Evolutionary conservation across 2,797 vertebrate genomes (phyloP), one percentile per base, ranked within the genome.

Genomic region (Urocyon cinereoargenteus): DNA sequence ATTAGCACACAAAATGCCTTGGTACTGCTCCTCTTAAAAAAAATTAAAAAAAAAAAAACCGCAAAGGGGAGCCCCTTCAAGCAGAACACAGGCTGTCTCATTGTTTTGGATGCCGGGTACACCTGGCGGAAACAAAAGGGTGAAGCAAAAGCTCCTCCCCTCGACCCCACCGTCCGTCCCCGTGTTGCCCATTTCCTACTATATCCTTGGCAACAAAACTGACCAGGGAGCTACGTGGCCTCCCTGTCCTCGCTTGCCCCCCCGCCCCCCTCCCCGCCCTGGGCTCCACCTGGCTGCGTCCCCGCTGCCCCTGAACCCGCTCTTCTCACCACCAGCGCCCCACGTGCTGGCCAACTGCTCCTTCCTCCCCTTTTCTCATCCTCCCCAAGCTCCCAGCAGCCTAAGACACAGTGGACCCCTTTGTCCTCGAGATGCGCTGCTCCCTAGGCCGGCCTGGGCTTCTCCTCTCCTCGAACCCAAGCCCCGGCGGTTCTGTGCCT

Each of bases 1-100:
- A 86, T 91, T 92, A 97, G 96, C 95, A 95, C 89, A 94, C 95
- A 85, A 81, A 95, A 96, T 85, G 91, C 84, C 55, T 9, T 82
- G 73, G 77, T 49, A 86, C 59, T 53, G 75, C 90, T 96, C 70
- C 64, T 92, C 84, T 75, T n/a, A 31, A 92, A 86, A 94, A 83
- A 90, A 62, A n/a, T 64, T 64, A 70, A 24, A 89, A 87, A 68
- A 72, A 70, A 24, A 89, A 87, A 68, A 72, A 4, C 3, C 77
- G 31, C 61, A 89, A 73, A 40, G 64, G 28, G 28, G 21, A n/a
- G 45, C 93, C 49, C 84, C 40, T 94, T 97, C 57, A 26, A 45
- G 81, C 21, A 57, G 79, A 51, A 26, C 66, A 28, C n/a, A 28
- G 19, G 57, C 59, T 75, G 6, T n/a, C 83, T 49, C 91, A 72